Evolutionary conservation across 2,888 invertebrate species (phyloP), one percentile per base, ranked within the genome.

Genomic region (Drosophila kanekoi): DNA sequence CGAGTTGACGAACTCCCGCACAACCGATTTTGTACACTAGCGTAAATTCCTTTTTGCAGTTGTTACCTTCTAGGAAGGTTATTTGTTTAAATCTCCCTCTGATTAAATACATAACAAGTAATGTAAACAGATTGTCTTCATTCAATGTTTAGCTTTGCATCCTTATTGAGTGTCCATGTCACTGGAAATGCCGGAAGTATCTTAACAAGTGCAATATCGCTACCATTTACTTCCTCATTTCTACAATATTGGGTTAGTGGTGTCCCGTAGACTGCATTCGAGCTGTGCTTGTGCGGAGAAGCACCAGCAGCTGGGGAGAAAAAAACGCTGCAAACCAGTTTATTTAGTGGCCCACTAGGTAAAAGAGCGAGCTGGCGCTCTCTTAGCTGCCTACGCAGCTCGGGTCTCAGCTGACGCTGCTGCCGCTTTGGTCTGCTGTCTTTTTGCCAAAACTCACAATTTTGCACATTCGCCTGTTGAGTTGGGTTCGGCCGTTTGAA

Each of bases 81-180:
- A 56, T 71, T 74, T 77, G 66, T 81, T 82, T 87, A 89, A 81
- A 87, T 85, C 87, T 81, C 80, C 89, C 44, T 69, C 47, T 89
- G 86, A 89, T 89, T 86, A 85, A 85, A 87, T 62, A 81, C 57
- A 87, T 87, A 85, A 85, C 89, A 89, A 85, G 89, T 69, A 66
- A 73, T 28, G 61, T 49, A 77, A 62, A 62, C 47, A 41, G 18
- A 28, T 11, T 61, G 62, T 66, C 41, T 72, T 63, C 40, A 64
- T 51, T 33, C 48, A 47, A 43, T 44, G 38, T 62, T 10, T 9
- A 20, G 23, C 14, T 38, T 28, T 72, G 52, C 41, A 63, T 73
- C 68, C 73, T 73, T 63, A 60, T 57, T 77, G 56, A 47, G 59
- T 61, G 40, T 58, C 41, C 48, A 48, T 53, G 38, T 76, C 48